These are phyloP conservation scores for Stenopsyche tienmushanensis DNA, from an alignment of 1,140 invertebrate species.

Conservation along the genomic window DNA sequence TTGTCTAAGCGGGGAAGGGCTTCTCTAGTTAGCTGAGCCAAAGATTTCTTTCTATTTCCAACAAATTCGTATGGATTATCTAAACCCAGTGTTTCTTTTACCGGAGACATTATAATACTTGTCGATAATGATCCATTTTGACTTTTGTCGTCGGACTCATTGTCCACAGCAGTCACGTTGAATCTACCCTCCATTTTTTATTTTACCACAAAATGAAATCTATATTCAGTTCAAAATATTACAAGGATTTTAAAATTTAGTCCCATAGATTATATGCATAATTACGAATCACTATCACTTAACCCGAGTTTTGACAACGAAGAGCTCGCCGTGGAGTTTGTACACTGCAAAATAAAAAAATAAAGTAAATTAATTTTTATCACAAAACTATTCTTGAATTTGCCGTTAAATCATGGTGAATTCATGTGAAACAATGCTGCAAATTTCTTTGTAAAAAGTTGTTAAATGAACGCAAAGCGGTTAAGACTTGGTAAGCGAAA, in stretches of 20 bases:
- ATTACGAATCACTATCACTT: too few species aligned
- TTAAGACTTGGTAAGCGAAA: too few species aligned
- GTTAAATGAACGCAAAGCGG: too few species aligned
- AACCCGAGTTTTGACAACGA: too few species aligned
- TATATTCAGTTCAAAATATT: neutral
- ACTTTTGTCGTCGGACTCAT: constrained; percentile 5
- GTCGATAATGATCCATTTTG: constrained; percentile 34
- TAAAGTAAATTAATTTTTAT: too few species aligned
- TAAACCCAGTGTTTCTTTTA: constrained; percentile 10
- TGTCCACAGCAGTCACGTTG: constrained; percentile 33
- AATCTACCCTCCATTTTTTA: constrained; percentile 37
- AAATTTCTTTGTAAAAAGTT: too few species aligned
- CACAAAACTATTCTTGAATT: too few species aligned
- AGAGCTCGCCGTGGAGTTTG: too few species aligned
- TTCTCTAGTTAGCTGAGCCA: constrained; percentile 67
- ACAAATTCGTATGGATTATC: constrained; percentile 44
- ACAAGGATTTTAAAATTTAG: neutral
- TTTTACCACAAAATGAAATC: neutral
- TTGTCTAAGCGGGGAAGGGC: constrained; percentile 85
- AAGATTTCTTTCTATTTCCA: constrained; percentile 53
- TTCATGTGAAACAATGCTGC: too few species aligned
- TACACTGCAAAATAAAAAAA: too few species aligned
- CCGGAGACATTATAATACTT: constrained; percentile 44
- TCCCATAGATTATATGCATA: neutral
- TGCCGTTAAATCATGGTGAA: too few species aligned